Evolutionary conservation across 1,140 invertebrate species (phyloP), one percentile per base, ranked within the genome.

Genomic region (Drosophila carrolli): DNA sequence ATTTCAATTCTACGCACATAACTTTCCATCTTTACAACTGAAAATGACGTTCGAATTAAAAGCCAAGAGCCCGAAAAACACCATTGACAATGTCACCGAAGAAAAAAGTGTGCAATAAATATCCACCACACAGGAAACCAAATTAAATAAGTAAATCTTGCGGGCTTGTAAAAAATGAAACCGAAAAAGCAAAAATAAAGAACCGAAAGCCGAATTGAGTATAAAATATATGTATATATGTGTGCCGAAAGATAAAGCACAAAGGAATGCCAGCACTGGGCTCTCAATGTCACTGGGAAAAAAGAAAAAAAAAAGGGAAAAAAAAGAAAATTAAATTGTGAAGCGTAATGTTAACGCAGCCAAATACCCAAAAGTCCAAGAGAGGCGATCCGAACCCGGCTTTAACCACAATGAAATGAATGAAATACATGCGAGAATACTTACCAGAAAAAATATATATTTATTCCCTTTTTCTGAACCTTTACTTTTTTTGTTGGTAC

Each of bases 351-450:
- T 76, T 72, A 81, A 81, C 63, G 57, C 75, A 82, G 65, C 67
- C 79, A 75, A 82, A 82, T 74, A 56, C 79, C 67, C 79, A 84
- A 79, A 71, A 83, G 80, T 82, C 79, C 79, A 57, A 81, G 19
- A 51, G 35, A 47, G 58, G 43, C 48, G 53, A 78, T 71, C 44
- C 75, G 55, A 56, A 57, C 57, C 54, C 19, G 81, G 67, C 74
- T 40, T 55, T 68, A 75, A 84, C 81, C 81, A 81, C 81, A 84
- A 84, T 85, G 77, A 85, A 84, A 77, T 85, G 81, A 81, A 85
- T 75, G 55, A 32, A 61, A 77, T 68, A 76, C 48, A 77, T 60
- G 53, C 53, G 48, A 57, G 32, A 5, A 48, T 47, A 44, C 72
- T 59, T 50, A 54, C 72, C 46, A 53, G 60, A 71, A 71, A 84